These are phyloP conservation scores for Patagioenas fasciata DNA, from an alignment of 2,113 vertebrate species.

Conservation along the genomic window DNA sequence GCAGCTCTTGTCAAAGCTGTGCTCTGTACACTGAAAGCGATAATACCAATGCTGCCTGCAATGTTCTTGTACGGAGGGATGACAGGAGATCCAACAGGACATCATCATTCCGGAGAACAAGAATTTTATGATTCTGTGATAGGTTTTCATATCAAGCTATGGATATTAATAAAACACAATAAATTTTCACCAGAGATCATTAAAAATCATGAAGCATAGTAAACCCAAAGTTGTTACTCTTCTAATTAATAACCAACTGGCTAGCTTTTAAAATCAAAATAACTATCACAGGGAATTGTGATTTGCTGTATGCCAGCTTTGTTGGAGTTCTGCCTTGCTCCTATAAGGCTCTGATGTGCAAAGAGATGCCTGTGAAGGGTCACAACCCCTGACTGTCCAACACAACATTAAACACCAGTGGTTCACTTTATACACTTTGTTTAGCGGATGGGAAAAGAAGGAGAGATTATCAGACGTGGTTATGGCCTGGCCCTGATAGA, in stretches of 20 bases:
- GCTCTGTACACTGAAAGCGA: rapidly evolving
- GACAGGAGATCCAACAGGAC: not conserved
- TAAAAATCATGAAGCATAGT: not conserved
- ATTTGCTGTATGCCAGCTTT: not conserved
- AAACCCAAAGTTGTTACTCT: not conserved
- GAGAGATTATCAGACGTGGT: not conserved
- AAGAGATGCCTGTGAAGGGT: not conserved
- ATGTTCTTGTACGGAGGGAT: not conserved
- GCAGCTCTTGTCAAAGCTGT: not conserved
- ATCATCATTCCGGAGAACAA: rapidly evolving
- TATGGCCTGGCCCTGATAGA: not conserved
- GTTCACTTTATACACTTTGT: not conserved
- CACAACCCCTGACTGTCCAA: not conserved
- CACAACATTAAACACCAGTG: not conserved
- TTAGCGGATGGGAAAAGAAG: not conserved
- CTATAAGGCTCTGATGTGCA: not conserved
- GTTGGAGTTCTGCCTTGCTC: not conserved
- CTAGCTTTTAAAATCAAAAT: not conserved
- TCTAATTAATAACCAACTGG: not conserved
- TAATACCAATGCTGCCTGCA: not conserved
- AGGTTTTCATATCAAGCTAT: not conserved
- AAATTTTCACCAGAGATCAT: not conserved
- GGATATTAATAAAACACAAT: not conserved
- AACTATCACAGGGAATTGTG: not conserved
- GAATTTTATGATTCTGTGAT: not conserved